A percentile compares a stretch with the other conserved stretches of the same genome.
Evolutionary conservation across 1,140 invertebrate genomes (phyloP).

Genomic region (Leptonema lineaticorne): DNA sequence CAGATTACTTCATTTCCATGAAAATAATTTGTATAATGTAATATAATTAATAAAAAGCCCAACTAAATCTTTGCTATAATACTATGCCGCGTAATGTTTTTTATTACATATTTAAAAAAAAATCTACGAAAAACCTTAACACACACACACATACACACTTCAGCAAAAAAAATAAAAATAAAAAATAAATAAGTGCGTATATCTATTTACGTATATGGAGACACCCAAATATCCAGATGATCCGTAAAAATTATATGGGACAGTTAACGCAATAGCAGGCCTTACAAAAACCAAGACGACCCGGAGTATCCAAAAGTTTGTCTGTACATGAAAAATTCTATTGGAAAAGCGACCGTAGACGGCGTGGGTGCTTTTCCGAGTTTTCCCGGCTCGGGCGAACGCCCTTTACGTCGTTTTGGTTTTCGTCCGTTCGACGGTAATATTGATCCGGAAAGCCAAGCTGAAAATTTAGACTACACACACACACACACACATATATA

Average conservation of each 20-base stretch:
- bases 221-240: conserved; percentile 17
- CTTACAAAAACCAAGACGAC: background rate
- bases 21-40: too few species aligned
- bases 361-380: background rate
- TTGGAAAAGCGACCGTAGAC: conserved; percentile 1
- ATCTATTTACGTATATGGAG: too few species aligned
- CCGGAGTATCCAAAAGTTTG: background rate
- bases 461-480: conserved; percentile 3
- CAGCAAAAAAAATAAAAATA: too few species aligned
- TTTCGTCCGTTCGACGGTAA: conserved; percentile 27
- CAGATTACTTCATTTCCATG: too few species aligned
- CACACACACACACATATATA: too few species aligned
- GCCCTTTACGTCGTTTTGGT: conserved; percentile 36
- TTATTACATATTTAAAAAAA: too few species aligned
- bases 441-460: conserved; percentile 41
- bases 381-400: conserved; percentile 19
- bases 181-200: too few species aligned
- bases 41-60: too few species aligned
- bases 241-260: conserved; percentile 28
- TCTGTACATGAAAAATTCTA: background rate
- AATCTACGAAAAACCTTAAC: too few species aligned
- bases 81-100: too few species aligned
- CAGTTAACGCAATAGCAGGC: conserved; percentile 29
- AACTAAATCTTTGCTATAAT: too few species aligned
- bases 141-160: too few species aligned